Conservation (phyloP, 2,797 vertebrate species). For the Micromesistius poutassou region DNA sequence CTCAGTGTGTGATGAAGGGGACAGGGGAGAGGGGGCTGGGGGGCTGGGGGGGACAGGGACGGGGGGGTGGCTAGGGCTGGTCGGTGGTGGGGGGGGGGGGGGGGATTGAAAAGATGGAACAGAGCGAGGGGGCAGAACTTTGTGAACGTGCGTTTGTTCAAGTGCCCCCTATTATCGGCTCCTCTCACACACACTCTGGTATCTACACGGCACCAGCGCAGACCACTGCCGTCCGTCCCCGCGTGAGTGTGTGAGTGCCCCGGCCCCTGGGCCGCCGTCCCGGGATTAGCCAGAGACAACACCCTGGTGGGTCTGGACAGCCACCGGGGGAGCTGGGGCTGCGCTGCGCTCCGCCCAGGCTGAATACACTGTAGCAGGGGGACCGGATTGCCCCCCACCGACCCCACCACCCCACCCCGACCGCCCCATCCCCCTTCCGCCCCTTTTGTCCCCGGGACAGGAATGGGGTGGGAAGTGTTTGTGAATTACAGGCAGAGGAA, state of each 20-base stretch:
- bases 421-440: too few relatives aligned
- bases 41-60: too few relatives aligned
- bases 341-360: conserved; percentile 39
- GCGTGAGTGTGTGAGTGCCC: conserved; percentile 36
- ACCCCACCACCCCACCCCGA: too few relatives aligned
- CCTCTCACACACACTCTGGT: too few relatives aligned
- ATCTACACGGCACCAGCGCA: neutral
- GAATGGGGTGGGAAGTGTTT: conserved; percentile 49
- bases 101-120: too few relatives aligned
- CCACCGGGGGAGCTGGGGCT: conserved; percentile 39
- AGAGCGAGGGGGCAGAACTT: too few relatives aligned
- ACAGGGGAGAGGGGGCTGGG: too few relatives aligned
- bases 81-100: too few relatives aligned
- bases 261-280: conserved; percentile 28
- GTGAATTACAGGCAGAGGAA: conserved; percentile 56
- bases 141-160: too few relatives aligned
- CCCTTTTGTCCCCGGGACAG: conserved; percentile 53
- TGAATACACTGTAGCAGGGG: conserved; percentile 62
- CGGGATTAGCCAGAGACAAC: conserved; percentile 66
- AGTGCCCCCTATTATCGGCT: too few relatives aligned
- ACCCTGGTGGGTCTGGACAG: conserved; percentile 42
- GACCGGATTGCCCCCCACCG: conserved; percentile 64
- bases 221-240: neutral
- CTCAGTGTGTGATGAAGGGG: too few relatives aligned
- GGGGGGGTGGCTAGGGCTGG: too few relatives aligned